phyloP scores from a whole-genome alignment of 2,888 invertebrate species.

The Orchestes rusci region DNA sequence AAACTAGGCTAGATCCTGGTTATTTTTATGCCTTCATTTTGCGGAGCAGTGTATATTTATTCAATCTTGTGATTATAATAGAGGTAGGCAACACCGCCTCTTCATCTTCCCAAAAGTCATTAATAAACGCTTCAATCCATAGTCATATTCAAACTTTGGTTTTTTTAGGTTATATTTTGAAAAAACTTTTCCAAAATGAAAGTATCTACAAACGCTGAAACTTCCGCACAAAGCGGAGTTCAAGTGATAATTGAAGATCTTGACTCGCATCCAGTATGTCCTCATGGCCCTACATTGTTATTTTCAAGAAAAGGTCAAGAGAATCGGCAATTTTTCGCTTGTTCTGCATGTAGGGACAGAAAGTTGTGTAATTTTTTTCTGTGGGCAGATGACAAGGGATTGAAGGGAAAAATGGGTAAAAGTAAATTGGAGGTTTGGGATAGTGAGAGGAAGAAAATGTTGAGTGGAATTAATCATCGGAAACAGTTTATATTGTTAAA shows the following conservation, averaged over 20 bases:
- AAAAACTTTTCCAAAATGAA: too few relatives aligned
- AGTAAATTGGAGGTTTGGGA: constrained; percentile 46
- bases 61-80: too few relatives aligned
- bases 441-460: constrained; percentile 43
- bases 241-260: constrained; percentile 53
- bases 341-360: constrained; percentile 75
- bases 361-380: constrained; percentile 70
- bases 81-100: too few relatives aligned
- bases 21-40: too few relatives aligned
- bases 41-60: too few relatives aligned
- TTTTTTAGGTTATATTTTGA: too few relatives aligned
- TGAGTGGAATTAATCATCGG: constrained; percentile 49
- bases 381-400: constrained; percentile 45
- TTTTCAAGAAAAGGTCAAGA: constrained; percentile 49
- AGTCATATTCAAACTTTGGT: too few relatives aligned
- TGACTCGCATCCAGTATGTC: constrained; percentile 59
- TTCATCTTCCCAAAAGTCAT: too few relatives aligned
- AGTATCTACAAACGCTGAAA: too few relatives aligned
- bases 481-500: constrained; percentile 50
- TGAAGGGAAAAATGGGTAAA: constrained; percentile 42
- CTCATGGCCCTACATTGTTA: constrained; percentile 70
- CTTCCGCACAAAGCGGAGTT: too few relatives aligned
- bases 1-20: too few relatives aligned
- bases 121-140: too few relatives aligned
- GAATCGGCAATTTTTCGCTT: constrained; percentile 63